These are phyloP conservation scores for Arrhopalites spinosus DNA, from an alignment of 2,888 invertebrate genomes.

Conservation along the genomic window DNA sequence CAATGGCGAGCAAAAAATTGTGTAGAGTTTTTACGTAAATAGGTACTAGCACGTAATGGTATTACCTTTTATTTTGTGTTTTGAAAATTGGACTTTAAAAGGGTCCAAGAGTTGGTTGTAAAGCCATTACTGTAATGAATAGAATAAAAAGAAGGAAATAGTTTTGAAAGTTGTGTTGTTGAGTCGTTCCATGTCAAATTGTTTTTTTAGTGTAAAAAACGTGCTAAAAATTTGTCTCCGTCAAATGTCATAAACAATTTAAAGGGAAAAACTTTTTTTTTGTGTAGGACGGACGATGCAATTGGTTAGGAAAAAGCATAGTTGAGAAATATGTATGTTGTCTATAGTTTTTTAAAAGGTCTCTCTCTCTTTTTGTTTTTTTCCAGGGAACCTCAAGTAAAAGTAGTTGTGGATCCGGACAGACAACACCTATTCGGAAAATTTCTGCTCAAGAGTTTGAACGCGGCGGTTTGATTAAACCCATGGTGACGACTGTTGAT, in stretches of 20 bases:
- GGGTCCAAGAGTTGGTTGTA: no score
- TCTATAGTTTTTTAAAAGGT: not conserved
- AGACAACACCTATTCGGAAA: conserved; percentile 88
- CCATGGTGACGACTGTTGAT: conserved; percentile 91
- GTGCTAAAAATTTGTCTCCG: not conserved
- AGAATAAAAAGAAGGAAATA: no score
- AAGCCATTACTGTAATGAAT: no score
- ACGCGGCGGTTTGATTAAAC: conserved; percentile 86
- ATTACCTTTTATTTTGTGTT: no score
- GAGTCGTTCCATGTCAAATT: not conserved
- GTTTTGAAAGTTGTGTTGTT: no score
- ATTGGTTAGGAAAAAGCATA: not conserved
- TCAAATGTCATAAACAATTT: not conserved
- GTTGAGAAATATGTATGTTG: not conserved
- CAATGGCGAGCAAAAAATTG: no score
- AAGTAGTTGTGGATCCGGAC: conserved; percentile 75
- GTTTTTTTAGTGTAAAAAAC: not conserved
- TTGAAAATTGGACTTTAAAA: no score
- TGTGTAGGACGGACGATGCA: not conserved
- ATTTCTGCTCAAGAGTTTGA: conserved; percentile 97
- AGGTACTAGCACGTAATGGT: no score
- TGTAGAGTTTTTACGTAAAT: no score
- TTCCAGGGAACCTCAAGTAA: conserved; percentile 38
- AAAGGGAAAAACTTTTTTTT: not conserved
- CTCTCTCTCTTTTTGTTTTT: not conserved